phyloP scores from a whole-genome alignment of 2,888 invertebrate species.

The Rhamnusium bicolor region DNA sequence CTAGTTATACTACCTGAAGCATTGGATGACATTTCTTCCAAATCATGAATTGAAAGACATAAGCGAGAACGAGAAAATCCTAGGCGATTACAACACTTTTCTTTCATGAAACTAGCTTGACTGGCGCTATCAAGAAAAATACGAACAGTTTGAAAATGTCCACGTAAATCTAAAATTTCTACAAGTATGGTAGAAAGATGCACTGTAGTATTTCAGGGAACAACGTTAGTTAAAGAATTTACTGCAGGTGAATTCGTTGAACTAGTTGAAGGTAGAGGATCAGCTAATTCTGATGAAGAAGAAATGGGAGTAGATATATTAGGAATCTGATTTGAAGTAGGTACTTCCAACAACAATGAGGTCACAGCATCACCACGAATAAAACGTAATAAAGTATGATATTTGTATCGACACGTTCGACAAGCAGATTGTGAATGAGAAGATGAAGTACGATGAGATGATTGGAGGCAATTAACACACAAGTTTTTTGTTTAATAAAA shows the following conservation, averaged over 20 bases:
- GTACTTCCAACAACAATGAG: neutral
- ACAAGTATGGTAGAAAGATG: neutral
- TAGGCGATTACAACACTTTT: slow-evolving; percentile 22
- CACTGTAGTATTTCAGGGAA: neutral
- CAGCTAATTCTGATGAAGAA: neutral
- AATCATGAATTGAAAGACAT: slow-evolving; percentile 9
- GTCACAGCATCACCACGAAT: neutral
- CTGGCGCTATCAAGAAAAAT: slow-evolving; percentile 7
- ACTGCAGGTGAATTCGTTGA: neutral
- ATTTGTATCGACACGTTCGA: neutral
- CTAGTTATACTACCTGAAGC: too few relatives aligned
- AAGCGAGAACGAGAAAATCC: slow-evolving; percentile 2
- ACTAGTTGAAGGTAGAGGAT: neutral
- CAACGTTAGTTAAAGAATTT: neutral
- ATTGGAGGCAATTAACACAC: slow-evolving; percentile 4
- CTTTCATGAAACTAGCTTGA: slow-evolving; percentile 25
- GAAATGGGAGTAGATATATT: neutral
- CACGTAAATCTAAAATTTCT: neutral
- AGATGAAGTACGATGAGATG: neutral
- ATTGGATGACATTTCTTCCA: neutral
- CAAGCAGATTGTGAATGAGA: neutral
- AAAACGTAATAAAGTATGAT: slow-evolving; percentile 9
- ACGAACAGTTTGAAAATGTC: slow-evolving; percentile 15
- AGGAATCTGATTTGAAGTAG: neutral
- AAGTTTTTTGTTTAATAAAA: slow-evolving; percentile 7